Conservation (phyloP, 2,888 invertebrate genomes). For the Sussaba pulchella region DNA sequence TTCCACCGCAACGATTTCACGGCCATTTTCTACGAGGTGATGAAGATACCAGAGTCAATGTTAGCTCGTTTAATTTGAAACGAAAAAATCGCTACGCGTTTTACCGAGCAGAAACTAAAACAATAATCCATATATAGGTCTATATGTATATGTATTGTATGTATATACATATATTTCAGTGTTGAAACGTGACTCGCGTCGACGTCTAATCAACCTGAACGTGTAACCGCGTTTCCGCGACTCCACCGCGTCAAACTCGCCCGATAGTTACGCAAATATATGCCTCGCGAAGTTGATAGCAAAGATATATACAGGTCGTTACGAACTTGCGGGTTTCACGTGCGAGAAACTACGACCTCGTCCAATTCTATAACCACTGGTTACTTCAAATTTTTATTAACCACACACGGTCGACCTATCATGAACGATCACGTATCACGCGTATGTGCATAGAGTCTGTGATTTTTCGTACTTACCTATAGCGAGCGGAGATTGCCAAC, state of each 20-base stretch:
- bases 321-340: conserved; percentile 21
- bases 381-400: not conserved
- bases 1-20: not conserved
- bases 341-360: conserved; percentile 24
- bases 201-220: conserved; percentile 37
- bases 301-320: conserved; percentile 5
- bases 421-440: too few species aligned
- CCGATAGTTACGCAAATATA: conserved; percentile 48
- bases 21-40: not conserved
- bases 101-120: not conserved
- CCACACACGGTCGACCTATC: not conserved
- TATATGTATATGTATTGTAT: too few species aligned
- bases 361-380: not conserved
- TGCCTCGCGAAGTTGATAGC: conserved; percentile 16
- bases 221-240: not conserved
- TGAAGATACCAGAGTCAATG: not conserved
- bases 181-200: conserved; percentile 27
- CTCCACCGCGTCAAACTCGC: conserved; percentile 27
- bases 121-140: too few species aligned
- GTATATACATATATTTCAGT: too few species aligned
- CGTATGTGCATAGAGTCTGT: too few species aligned
- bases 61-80: not conserved
- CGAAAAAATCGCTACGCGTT: conserved; percentile 31
- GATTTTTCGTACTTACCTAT: conserved; percentile 36
- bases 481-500: conserved; percentile 6